Evolutionary conservation across 2,888 invertebrate genomes (phyloP).

Genomic region (Melanchra persicariae): DNA sequence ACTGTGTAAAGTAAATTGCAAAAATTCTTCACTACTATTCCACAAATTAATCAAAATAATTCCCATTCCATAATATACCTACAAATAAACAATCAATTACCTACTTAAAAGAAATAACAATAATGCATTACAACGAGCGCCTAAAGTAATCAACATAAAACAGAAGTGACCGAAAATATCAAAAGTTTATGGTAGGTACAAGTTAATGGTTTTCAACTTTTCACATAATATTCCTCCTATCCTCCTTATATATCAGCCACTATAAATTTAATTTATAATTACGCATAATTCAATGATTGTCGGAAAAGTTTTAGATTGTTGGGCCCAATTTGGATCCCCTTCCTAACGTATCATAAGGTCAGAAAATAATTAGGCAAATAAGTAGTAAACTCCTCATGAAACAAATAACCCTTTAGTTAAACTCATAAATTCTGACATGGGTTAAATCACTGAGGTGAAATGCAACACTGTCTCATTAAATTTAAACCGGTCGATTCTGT

Average conservation of each 20-base stretch:
- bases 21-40: neutral
- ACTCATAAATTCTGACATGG: neutral
- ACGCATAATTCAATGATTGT: constrained; percentile 18
- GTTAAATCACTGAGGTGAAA: neutral
- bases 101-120: constrained; percentile 7
- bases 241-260: constrained; percentile 2
- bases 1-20: neutral
- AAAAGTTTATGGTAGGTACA: constrained; percentile 17
- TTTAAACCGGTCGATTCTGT: no score
- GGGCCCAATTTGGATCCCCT: neutral
- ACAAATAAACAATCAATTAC: neutral
- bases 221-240: constrained; percentile 1
- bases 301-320: constrained; percentile 26
- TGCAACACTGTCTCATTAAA: no score
- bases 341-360: neutral
- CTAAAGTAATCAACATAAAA: constrained; percentile 26
- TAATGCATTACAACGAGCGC: constrained; percentile 13
- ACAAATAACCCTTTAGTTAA: neutral
- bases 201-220: constrained; percentile 24
- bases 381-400: neutral
- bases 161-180: constrained; percentile 5
- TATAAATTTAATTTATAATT: constrained; percentile 29
- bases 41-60: neutral
- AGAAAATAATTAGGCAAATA: neutral
- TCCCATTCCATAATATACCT: neutral